phyloP scores from a whole-genome alignment of 2,888 invertebrate species.

The Dermolepida albohirtum region DNA sequence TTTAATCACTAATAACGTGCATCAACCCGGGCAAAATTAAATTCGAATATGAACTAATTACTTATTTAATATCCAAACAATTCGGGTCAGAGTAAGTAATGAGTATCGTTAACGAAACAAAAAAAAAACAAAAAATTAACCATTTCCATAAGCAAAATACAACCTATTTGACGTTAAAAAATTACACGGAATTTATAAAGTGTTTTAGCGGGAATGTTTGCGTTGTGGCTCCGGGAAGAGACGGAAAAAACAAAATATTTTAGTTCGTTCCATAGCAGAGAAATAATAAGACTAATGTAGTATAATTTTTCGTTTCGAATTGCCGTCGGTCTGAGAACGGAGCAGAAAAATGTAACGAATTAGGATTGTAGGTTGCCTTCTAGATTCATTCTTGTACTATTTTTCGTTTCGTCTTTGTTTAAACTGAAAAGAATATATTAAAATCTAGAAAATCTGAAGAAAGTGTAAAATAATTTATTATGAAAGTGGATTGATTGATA shows the following conservation, averaged over 20 bases:
- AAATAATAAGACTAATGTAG: conserved; percentile 40
- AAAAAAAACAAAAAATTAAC: conserved; percentile 9
- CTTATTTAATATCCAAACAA: too few relatives aligned
- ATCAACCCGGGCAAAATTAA: too few relatives aligned
- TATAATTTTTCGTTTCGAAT: conserved; percentile 39
- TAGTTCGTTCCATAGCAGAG: conserved; percentile 24
- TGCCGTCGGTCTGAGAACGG: conserved; percentile 12
- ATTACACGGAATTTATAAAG: conserved; percentile 25
- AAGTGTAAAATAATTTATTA: too few relatives aligned
- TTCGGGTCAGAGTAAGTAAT: too few relatives aligned
- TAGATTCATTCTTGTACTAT: conserved; percentile 7
- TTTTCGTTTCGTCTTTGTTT: neutral
- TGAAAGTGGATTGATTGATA: too few relatives aligned
- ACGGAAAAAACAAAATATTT: conserved; percentile 36
- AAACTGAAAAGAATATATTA: too few relatives aligned
- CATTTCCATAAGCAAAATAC: conserved; percentile 15
- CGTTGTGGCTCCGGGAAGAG: neutral
- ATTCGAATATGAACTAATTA: too few relatives aligned
- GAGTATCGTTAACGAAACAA: too few relatives aligned
- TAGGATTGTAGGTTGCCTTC: conserved; percentile 4
- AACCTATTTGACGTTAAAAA: conserved; percentile 18
- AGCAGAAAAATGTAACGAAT: conserved; percentile 27
- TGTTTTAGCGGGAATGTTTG: conserved; percentile 4
- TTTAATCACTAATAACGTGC: too few relatives aligned
- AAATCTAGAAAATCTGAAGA: too few relatives aligned